A percentile compares a stretch with the other conserved stretches of the same genome.
phyloP scores from a whole-genome alignment of 2,888 invertebrate species.

The Nipponacmea schrenckii region DNA sequence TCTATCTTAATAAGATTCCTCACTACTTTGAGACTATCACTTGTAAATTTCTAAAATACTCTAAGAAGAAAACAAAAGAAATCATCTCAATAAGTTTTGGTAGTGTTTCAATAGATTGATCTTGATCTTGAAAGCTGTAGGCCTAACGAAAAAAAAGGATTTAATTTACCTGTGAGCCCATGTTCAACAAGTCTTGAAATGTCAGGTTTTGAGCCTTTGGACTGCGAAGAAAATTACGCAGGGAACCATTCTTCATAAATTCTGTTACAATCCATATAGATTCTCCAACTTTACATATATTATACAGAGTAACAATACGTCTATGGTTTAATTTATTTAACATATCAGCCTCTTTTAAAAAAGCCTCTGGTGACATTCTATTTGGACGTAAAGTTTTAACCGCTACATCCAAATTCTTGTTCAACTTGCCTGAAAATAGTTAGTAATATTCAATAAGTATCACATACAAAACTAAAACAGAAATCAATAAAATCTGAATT shows the following conservation, averaged over 20 bases:
- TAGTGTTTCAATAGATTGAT: too few species aligned
- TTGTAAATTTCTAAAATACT: too few species aligned
- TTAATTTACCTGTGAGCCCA: constrained; percentile 83
- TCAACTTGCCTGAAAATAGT: constrained; percentile 78
- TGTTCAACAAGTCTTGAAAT: constrained; percentile 83
- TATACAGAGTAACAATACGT: constrained; percentile 89
- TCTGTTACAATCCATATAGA: constrained; percentile 92
- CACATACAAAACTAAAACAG: too few species aligned
- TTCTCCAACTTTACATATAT: constrained; percentile 86
- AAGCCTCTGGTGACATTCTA: constrained; percentile 92
- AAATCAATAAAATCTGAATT: too few species aligned
- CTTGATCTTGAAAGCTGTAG: too few species aligned
- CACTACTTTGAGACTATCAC: too few species aligned
- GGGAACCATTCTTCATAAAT: constrained; percentile 94
- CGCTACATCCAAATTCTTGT: constrained; percentile 94
- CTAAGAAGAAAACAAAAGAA: too few species aligned
- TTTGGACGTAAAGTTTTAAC: constrained; percentile 96
- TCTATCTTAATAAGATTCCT: too few species aligned
- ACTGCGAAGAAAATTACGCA: constrained; percentile 90
- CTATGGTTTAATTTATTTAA: constrained; percentile 65
- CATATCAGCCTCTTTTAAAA: constrained; percentile 81
- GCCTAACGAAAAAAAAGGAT: too few species aligned
- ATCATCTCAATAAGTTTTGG: too few species aligned
- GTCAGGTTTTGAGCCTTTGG: constrained; percentile 84
- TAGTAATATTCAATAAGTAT: too few species aligned